phyloP scores from a whole-genome alignment of 2,797 vertebrate species.

The Chelmon rostratus region DNA sequence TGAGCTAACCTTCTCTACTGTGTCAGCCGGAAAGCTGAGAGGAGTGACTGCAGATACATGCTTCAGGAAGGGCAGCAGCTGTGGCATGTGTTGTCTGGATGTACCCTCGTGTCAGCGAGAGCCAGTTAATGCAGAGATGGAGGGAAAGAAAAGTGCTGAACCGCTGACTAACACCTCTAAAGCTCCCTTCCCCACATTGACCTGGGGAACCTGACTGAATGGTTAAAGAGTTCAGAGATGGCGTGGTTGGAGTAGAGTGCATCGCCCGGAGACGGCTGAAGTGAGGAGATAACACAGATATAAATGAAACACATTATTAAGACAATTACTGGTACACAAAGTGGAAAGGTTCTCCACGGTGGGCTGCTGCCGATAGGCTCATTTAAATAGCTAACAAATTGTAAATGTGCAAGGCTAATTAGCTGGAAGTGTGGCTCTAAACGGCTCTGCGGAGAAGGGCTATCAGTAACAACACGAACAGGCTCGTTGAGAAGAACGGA shows the following conservation, averaged over 20 bases:
- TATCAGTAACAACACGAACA: conserved; percentile 11
- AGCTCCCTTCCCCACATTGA: conserved; percentile 29
- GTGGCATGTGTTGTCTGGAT: conserved; percentile 16
- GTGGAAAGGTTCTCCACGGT: conserved; percentile 34
- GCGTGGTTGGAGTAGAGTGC: conserved; percentile 43
- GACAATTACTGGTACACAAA: conserved; percentile 42
- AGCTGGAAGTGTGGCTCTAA: conserved; percentile 23
- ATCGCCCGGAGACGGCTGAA: conserved; percentile 40
- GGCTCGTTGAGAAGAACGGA: conserved; percentile 11
- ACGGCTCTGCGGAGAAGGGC: not conserved
- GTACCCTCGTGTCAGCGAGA: conserved; percentile 23
- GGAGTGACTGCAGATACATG: conserved; percentile 15
- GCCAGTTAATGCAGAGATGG: conserved; percentile 4
- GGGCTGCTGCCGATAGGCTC: conserved; percentile 16
- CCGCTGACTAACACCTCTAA: conserved; percentile 35
- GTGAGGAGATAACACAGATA: conserved; percentile 40
- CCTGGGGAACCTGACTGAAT: conserved; percentile 47
- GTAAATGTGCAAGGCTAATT: conserved; percentile 31
- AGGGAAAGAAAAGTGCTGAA: not conserved
- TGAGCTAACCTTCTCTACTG: not conserved
- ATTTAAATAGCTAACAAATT: conserved; percentile 33
- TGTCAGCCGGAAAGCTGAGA: conserved; percentile 2
- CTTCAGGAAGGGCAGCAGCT: conserved; percentile 5
- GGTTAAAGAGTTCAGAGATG: conserved; percentile 41
- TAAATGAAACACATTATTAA: conserved; percentile 54